phyloP scores from a whole-genome alignment of 2,888 invertebrate species.

The Flexamia atlantica region DNA sequence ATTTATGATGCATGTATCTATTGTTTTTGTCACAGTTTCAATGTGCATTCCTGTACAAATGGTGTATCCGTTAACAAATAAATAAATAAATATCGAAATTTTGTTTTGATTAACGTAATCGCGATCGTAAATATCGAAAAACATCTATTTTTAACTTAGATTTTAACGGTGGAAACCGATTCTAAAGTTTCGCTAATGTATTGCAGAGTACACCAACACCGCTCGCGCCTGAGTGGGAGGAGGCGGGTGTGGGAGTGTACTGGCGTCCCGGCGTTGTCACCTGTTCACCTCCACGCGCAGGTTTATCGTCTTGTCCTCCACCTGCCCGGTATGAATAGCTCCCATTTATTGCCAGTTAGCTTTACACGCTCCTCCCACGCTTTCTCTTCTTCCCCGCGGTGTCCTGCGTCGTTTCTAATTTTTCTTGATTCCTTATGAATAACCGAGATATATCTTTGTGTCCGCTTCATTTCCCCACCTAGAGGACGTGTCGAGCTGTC shows the following conservation, averaged over 20 bases:
- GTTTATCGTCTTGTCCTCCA: not conserved
- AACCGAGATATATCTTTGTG: not conserved
- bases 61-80: no score
- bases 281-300: slow-evolving; percentile 2
- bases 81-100: no score
- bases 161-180: no score
- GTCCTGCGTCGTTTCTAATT: not conserved
- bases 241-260: not conserved
- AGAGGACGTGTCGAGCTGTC: not conserved
- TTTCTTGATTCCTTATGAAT: slow-evolving; percentile 24
- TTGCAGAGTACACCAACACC: no score
- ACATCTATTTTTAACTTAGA: no score
- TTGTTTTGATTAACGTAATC: no score
- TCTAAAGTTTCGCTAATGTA: no score
- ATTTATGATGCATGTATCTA: no score
- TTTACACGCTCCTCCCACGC: slow-evolving; percentile 32
- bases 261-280: not conserved
- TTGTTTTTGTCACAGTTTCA: no score
- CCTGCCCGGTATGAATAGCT: slow-evolving; percentile 32
- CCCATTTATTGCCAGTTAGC: slow-evolving; percentile 37
- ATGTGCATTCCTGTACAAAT: no score
- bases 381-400: slow-evolving; percentile 8
- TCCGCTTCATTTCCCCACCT: not conserved
- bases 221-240: no score
- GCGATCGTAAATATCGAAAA: no score